Percentiles rank a stretch among this genome's conserved stretches.
These are phyloP conservation scores for Triplophysa siluroides DNA, from an alignment of 2,113 vertebrate genomes.

Conservation along the genomic window DNA sequence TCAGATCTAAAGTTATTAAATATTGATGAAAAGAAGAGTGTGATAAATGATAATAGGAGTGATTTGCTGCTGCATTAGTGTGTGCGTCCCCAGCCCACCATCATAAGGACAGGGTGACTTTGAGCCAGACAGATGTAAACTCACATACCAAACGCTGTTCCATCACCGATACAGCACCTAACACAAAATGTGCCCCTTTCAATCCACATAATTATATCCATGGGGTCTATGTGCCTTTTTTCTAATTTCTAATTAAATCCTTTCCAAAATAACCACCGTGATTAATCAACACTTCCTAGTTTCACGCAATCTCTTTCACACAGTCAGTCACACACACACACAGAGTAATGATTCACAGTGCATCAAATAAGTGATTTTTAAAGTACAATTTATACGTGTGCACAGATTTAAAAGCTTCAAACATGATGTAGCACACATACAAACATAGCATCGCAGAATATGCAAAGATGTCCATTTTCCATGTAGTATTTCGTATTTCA, in stretches of 20 bases:
- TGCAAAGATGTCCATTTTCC: no score
- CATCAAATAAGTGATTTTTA: conserved; percentile 3
- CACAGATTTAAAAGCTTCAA: not conserved
- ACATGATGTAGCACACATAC: not conserved
- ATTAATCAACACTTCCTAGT: conserved; percentile 36
- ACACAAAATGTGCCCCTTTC: conserved; percentile 16
- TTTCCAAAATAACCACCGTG: conserved; percentile 10
- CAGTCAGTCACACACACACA: conserved; percentile 14
- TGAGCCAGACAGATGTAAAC: conserved; percentile 52
- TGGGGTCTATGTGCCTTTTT: not conserved
- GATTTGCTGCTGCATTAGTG: conserved; percentile 25
- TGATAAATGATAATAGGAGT: conserved; percentile 18
- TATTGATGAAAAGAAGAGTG: conserved; percentile 69
- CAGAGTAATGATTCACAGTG: not conserved
- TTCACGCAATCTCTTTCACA: not conserved
- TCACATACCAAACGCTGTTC: conserved; percentile 14
- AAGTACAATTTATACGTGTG: not conserved
- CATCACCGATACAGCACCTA: conserved; percentile 22
- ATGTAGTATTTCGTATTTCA: conserved; percentile 54
- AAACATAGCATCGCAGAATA: no score
- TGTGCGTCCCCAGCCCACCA: conserved; percentile 53
- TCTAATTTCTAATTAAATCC: conserved; percentile 18
- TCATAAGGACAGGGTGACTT: conserved; percentile 75
- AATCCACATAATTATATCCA: not conserved
- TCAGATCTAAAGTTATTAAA: conserved; percentile 64